Percentiles rank a stretch among this genome's conserved stretches.
Evolutionary conservation across 2,113 vertebrate species (phyloP).

Genomic region (Erythrolamprus reginae): DNA sequence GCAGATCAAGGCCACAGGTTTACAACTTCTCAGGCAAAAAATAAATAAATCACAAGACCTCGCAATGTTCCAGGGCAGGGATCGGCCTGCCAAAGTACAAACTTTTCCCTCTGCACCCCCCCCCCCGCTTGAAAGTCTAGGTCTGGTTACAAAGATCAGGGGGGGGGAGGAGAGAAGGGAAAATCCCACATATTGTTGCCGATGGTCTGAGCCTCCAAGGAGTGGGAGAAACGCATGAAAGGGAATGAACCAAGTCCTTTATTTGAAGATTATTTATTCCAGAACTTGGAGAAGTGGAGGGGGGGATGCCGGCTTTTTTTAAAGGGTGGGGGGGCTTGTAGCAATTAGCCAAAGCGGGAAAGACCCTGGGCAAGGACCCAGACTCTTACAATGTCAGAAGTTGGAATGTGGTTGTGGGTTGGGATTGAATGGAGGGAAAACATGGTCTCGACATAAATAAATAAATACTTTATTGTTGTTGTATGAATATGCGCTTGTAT

Average conservation of each 20-base stretch:
- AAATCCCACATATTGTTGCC: conserved; percentile 17
- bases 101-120: background rate
- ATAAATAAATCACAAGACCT: background rate
- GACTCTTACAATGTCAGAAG: background rate
- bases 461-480: no score
- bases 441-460: background rate
- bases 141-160: conserved; percentile 35
- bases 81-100: background rate
- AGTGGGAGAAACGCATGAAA: conserved; percentile 12
- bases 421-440: background rate
- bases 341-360: background rate
- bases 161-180: background rate
- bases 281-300: background rate
- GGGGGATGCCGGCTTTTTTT: background rate
- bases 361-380: background rate
- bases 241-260: conserved; percentile 56
- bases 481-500: no score
- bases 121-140: conserved; percentile 17
- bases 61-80: conserved; percentile 18
- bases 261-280: background rate
- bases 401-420: background rate
- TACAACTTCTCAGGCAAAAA: background rate
- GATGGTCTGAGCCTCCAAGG: conserved; percentile 26
- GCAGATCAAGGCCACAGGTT: background rate
- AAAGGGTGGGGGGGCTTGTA: background rate